Evolutionary conservation across 2,113 vertebrate species (phyloP), one percentile per base, ranked within the genome.

Genomic region (Phaethon lepturus): DNA sequence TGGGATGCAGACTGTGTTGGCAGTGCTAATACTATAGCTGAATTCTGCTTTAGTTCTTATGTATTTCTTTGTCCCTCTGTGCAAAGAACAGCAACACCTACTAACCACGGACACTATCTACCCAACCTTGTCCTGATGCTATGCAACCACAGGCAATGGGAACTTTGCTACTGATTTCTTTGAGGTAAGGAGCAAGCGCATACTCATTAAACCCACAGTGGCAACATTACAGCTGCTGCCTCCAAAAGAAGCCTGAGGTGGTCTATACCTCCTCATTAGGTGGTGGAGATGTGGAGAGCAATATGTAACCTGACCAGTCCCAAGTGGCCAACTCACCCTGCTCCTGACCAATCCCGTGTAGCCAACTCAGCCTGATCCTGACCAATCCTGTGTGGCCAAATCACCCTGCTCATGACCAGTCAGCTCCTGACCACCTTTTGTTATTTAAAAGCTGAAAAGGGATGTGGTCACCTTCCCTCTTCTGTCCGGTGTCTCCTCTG

Each of bases 381-480:
- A 20, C 52, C 52, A 69, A 29, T 69, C 84, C 62, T 1, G 0
- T 6, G 17, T 24, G 29, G 31, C 29, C 75, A 58, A 11, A 15
- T 88, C 38, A 40, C 33, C 38, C 49, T 38, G 31, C 28, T 59
- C 38, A 6, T 53, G 38, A 20, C 26, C 74, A 66, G 7, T 71
- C 49, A 56, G 26, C 26, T 18, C 33, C 35, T 52, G 50, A 29
- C 10, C 20, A 4, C 35, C 2, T 16, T 64, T 49, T 28, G 12
- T 28, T 82, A 67, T 85, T 20, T 67, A 90, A 88, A 69, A 63
- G 50, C 24, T 92, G 17, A 22, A 52, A 71, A 53, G 12, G 7
- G 10, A 1, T 0, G 0, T 1, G 1, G 2, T 0, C 0, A 0
- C 1, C 3, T 53, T 20, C 4, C 1, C 2, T 60, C 35, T 60